These are phyloP conservation scores for Heteromormyrus szaboi DNA, from an alignment of 2,797 vertebrate genomes.

Conservation along the genomic window DNA sequence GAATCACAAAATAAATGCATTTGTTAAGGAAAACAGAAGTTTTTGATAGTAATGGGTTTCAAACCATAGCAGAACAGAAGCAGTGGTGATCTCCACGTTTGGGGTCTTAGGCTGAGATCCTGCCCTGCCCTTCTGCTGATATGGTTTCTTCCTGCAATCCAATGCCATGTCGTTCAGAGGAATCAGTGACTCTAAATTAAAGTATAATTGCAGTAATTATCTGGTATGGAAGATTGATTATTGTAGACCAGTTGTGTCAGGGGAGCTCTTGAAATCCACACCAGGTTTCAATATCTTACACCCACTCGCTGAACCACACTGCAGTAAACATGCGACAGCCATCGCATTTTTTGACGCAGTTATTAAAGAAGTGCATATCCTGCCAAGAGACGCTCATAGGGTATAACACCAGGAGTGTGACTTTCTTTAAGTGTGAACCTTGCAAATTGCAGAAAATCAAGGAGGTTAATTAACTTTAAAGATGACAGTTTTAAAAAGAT, in stretches of 20 bases:
- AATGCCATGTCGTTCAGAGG: neutral
- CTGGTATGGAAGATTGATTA: neutral
- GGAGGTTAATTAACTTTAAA: conserved; percentile 10
- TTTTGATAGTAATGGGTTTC: neutral
- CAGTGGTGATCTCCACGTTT: neutral
- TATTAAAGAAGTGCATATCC: neutral
- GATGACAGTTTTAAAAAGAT: conserved; percentile 3
- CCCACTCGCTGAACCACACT: neutral
- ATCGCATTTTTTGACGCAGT: neutral
- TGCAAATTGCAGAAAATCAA: conserved; percentile 2
- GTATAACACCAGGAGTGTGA: neutral
- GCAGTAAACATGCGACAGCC: neutral
- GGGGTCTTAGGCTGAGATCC: neutral
- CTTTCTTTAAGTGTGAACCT: neutral
- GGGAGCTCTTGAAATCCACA: neutral
- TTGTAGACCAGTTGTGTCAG: neutral
- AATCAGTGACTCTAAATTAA: neutral
- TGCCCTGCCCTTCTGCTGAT: neutral
- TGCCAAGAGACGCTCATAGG: neutral
- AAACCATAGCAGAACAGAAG: neutral
- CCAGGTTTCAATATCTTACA: neutral
- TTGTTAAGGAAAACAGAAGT: neutral
- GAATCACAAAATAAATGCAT: neutral
- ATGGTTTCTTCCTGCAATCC: neutral
- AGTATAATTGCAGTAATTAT: neutral